A percentile compares a stretch with the other conserved stretches of the same genome.
Conservation (phyloP, 1,140 invertebrate species). For the Metopolophium dirhodum region DNA sequence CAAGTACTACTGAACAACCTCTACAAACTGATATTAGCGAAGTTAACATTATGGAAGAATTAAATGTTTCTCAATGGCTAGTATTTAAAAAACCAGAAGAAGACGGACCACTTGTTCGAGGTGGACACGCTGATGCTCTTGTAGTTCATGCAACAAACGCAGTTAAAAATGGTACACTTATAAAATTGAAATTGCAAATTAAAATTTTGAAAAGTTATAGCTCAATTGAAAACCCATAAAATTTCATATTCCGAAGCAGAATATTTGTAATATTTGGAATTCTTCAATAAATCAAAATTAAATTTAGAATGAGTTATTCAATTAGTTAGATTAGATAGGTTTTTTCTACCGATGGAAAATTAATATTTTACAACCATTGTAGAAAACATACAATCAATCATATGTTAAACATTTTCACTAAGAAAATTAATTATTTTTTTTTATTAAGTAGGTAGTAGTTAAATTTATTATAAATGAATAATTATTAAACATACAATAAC, state of each 20-base stretch:
- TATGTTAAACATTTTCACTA: too few species aligned
- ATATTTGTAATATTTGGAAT: too few species aligned
- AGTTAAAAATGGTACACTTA: conserved; percentile 77
- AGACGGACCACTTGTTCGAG: conserved; percentile 86
- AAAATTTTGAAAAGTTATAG: background rate
- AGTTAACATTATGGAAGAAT: conserved; percentile 71
- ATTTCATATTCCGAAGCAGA: background rate
- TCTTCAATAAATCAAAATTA: too few species aligned
- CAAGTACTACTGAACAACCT: conserved; percentile 11
- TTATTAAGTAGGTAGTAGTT: too few species aligned
- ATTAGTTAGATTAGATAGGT: too few species aligned
- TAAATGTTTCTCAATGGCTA: conserved; percentile 81
- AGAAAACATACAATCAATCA: too few species aligned
- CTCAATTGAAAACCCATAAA: background rate
- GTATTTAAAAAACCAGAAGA: conserved; percentile 79
- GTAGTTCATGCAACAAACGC: conserved; percentile 92
- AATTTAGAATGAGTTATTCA: too few species aligned
- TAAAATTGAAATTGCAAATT: background rate
- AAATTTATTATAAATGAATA: too few species aligned
- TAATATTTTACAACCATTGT: too few species aligned
- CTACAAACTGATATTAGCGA: conserved; percentile 26
- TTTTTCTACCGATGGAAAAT: too few species aligned
- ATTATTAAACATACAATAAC: too few species aligned
- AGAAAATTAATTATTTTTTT: too few species aligned
- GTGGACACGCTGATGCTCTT: conserved; percentile 88